Base-by-base conservation (phyloP, 2,888 invertebrate species). In the Lordiphosa fenestrarum region DNA sequence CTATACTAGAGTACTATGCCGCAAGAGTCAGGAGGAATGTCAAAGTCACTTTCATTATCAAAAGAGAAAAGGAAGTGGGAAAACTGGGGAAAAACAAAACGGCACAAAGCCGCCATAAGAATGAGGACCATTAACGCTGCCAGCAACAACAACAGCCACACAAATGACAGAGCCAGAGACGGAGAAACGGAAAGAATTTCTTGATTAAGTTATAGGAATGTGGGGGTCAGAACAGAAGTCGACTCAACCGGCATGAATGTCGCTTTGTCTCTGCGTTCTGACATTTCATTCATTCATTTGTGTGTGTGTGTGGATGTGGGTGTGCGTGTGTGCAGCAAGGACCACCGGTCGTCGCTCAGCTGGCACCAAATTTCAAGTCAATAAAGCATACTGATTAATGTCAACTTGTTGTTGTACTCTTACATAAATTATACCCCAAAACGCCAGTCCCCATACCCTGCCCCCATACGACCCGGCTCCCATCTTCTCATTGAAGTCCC, bases 171-270 rank as follows among this genome's bases (percentile, higher is more conserved):
- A 30, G 39, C 30, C 2, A 36, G 19, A 9, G 19, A 30, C 30
- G 10, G 36, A 36, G 21, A 10, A 42, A 44, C 53, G 53, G 55
- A 58, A 73, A 65, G 84, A 84, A 84, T 78, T 84, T 78, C 77
- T 81, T 84, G 82, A 78, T 78, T 78, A 78, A 78, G 84, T 81
- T 71, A 71, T 81, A 58, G 66, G 74, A 84, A 77, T 77, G 77
- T 62, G 39, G 54, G 52, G 36, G 23, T 33, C 39, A 54, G 33
- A 49, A 35, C 59, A 64, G 46, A 64, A 62, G 30, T 7, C 49
- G 48, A 49, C 13, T 65, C n/a, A n/a, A n/a, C n/a, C n/a, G n/a
- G n/a, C n/a, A n/a, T n/a, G n/a, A n/a, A n/a, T n/a, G n/a, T n/a
- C 68, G 69, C 58, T 40, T 30, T 30, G 49, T 39, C 50, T 37